Conservation (phyloP, 2,797 vertebrate species). For the Brachyrhaphis roseni region DNA sequence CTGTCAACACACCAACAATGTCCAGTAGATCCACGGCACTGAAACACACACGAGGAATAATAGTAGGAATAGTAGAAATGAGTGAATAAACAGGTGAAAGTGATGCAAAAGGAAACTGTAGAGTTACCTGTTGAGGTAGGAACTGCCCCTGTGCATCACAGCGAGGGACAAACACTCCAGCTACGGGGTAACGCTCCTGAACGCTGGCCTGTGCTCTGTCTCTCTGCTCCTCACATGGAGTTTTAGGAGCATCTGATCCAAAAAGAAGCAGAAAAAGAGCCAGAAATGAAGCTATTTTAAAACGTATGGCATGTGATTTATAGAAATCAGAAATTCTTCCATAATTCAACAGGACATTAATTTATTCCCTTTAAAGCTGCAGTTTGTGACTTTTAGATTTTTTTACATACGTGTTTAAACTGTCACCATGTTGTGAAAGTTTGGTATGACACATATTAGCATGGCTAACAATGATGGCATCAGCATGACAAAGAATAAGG, state of each 20-base stretch:
- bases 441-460: no score
- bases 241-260: slow-evolving; percentile 55
- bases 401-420: no score
- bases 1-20: slow-evolving; percentile 90
- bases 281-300: neutral
- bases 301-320: neutral
- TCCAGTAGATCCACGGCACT: slow-evolving; percentile 82
- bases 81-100: neutral
- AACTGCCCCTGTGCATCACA: slow-evolving; percentile 76
- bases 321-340: neutral
- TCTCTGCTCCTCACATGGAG: slow-evolving; percentile 75
- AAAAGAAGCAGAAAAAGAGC: neutral
- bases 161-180: slow-evolving; percentile 67
- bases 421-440: no score
- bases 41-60: neutral
- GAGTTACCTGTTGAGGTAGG: slow-evolving; percentile 7
- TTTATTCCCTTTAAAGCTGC: neutral
- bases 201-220: slow-evolving; percentile 51
- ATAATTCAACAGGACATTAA: neutral
- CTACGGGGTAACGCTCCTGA: slow-evolving; percentile 30
- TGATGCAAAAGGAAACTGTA: neutral
- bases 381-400: no score
- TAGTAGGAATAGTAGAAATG: neutral
- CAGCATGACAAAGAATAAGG: no score
- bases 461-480: no score